phyloP scores from a whole-genome alignment of 2,797 vertebrate genomes.

The Catostomus latipinnis region DNA sequence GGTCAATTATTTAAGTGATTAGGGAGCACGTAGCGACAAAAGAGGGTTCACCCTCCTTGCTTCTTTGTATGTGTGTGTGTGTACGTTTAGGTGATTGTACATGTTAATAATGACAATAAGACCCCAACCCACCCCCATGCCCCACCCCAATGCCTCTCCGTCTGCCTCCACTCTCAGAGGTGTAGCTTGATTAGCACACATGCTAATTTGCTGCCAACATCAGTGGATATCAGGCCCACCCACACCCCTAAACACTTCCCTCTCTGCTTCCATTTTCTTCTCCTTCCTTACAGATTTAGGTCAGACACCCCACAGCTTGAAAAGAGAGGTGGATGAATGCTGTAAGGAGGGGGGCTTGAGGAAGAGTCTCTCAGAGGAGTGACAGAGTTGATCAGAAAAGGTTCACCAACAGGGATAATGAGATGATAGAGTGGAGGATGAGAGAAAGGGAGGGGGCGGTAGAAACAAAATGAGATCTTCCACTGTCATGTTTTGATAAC shows the following conservation, averaged over 20 bases:
- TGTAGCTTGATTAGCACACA: slow-evolving; percentile 63
- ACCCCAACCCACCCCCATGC: neutral
- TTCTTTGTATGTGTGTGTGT: neutral
- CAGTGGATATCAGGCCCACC: slow-evolving; percentile 56
- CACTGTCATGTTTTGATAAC: slow-evolving; percentile 42
- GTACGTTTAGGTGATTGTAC: neutral
- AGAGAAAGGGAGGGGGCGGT: slow-evolving; percentile 39
- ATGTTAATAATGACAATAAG: slow-evolving; percentile 30
- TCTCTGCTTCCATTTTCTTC: slow-evolving; percentile 42
- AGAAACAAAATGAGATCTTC: slow-evolving; percentile 23
- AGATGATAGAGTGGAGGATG: slow-evolving; percentile 34
- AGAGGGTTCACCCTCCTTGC: slow-evolving; percentile 1
- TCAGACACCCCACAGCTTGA: slow-evolving; percentile 68
- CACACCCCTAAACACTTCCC: slow-evolving; percentile 10
- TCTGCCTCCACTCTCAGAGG: slow-evolving; percentile 49
- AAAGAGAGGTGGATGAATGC: slow-evolving; percentile 47
- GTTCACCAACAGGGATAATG: slow-evolving; percentile 66
- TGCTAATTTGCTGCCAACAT: slow-evolving; percentile 69
- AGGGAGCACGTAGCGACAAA: slow-evolving; percentile 34
- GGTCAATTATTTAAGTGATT: slow-evolving; percentile 55
- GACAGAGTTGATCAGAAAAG: slow-evolving; percentile 68
- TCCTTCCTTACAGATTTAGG: slow-evolving; percentile 73
- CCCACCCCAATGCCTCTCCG: slow-evolving; percentile 31
- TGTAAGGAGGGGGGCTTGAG: neutral
- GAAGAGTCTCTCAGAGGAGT: slow-evolving; percentile 71